Base-by-base conservation (phyloP, 92 coral and sea anemone genomes). In the Palythoa heliodiscus region DNA sequence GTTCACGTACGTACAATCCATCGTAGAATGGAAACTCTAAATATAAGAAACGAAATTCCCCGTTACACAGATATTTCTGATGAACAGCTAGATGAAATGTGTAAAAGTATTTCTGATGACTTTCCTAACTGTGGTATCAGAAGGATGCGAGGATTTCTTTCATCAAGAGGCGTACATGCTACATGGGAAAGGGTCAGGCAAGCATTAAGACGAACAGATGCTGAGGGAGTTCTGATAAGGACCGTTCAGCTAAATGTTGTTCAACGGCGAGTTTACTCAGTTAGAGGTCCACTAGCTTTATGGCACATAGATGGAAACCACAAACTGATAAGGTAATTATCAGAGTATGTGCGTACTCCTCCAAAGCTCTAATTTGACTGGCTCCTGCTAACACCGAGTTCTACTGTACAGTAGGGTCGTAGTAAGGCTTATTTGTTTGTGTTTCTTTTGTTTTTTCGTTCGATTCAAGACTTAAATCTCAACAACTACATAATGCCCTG, bases 91-190 rank as follows among this genome's bases (percentile, higher is more conserved):
- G 92, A 89, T 89, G 88, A 86, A 86, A 89, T 83, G 66, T 80
- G 58, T 72, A 86, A 81, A 83, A 82, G 86, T 63, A 60, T 91
- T 70, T 83, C 82, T 48, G 71, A 68, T 11, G 94, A 91, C 83
- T 91, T 91, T 86, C 92, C 95, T 2, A 89, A 89, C 83, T 92
- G 92, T 89, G 95, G 95, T 35, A 77, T 75, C 83, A 89, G 95
- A 85, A 89, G 95, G 75, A 89, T 89, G 95, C 63, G 83, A 70
- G 95, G 92, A 78, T 82, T 89, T 69, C 89, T 92, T 55, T 77
- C 87, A 69, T 83, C 86, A 48, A 86, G 92, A 66, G 82, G 89
- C 73, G 87, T 89, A 81, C 88, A 85, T 63, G 90, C 87, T 60
- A 82, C 86, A 67, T 87, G 84, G 87, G 76, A 75, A 58, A 87